Evolutionary conservation across 2,797 vertebrate species (phyloP), one percentile per base, ranked within the genome.

Genomic region (Sebastolobus altivelis): DNA sequence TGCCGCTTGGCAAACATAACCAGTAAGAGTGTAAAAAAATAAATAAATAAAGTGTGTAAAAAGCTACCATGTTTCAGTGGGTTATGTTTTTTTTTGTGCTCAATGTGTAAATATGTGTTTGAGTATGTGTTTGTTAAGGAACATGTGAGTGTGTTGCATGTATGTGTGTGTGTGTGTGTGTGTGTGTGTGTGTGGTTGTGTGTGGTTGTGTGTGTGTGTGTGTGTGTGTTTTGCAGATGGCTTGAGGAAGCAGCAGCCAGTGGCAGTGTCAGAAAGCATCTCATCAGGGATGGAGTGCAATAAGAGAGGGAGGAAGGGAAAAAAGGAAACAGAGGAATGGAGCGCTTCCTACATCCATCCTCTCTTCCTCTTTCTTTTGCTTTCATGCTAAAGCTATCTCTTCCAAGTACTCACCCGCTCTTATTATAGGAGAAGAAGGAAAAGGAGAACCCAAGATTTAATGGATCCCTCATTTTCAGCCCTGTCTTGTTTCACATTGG

Each of bases 201-300:
- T 62, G 60, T 55, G 63, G 66, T 38, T 38, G 62, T 75, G 58
- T 49, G 33, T 72, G 38, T 68, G 37, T 71, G 52, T 74, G 46
- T 75, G 54, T 72, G 52, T 81, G 63, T 81, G 72, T 74, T 74
- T 80, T 90, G 77, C 91, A 92, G 87, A 93, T 89, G 84, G 90
- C 81, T 77, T 62, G 78, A 83, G 88, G 86, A 90, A 88, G 66
- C 68, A 16, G 88, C 87, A 89, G 92, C 89, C 90, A 90, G 87
- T 91, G 88, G 91, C 85, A 22, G 71, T 91, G 93, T 93, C 93
- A 91, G 79, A 87, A 88, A 89, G 77, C 72, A 94, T 94, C 87
- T 91, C 69, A 75, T 94, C 93, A 93, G 77, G 63, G 67, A 63
- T 25, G 66, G 72, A 59, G 55, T 73, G 72, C 77, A 83, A 69